Evolutionary conservation across 2,888 invertebrate genomes (phyloP), one percentile per base, ranked within the genome.

Genomic region (Volucella inanis): DNA sequence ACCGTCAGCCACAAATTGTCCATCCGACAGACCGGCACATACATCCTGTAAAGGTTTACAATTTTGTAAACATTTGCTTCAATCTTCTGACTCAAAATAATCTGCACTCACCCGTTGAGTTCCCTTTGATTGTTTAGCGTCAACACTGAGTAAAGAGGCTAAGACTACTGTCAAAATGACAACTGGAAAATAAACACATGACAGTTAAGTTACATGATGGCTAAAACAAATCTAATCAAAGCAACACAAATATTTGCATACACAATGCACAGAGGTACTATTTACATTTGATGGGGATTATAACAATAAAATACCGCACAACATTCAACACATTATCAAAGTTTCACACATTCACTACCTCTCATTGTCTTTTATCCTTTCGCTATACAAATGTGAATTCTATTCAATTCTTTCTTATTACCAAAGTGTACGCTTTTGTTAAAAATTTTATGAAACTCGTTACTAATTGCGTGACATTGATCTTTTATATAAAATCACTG

Each of bases 11-110:
- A 89, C 0, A 39, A 45, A 76, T 0, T 50, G 31, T 8, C 89
- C 89, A 82, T 87, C 74, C 0, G 41, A 3, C 67, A 87, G 9
- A 1, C 74, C 68, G 3, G 88, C 4, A 59, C 91, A 91, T 3
- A 76, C 59, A 68, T 89, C 89, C 77, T 90, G 38, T 8, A 15
- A 68, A 72, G 47, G 38, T 38, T 9, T 10, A 31, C 1, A 41
- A 49, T 14, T 9, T 31, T 15, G n/a, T 47, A 11, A 41, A 41
- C 8, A 18, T 11, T 9, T 3, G 4, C 8, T 52, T 38, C 3
- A 4, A 61, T 52, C 38, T 18, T 54, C 41, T 18, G 14, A 14
- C 18, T 22, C 4, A 57, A 22, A 0, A 2, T 18, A 1, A 0
- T n/a, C 50, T 11, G 8, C 55, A 75, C 85, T 85, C 64, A 85